These are phyloP conservation scores for Phyllopteryx taeniolatus DNA, from an alignment of 2,113 vertebrate genomes.

Conservation along the genomic window DNA sequence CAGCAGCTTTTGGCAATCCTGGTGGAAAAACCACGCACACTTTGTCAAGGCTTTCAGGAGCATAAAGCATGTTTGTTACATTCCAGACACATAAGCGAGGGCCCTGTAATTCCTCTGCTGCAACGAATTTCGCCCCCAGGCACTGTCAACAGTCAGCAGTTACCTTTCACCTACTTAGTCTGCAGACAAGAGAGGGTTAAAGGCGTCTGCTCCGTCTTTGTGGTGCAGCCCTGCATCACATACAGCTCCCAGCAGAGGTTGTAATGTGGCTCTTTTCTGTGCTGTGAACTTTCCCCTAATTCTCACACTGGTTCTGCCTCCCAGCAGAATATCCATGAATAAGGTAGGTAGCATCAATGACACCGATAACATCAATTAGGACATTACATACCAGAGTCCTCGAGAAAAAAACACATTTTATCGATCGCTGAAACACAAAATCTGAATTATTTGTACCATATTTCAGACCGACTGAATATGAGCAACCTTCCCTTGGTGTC, in stretches of 20 bases:
- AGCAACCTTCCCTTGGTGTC: background rate
- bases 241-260: slow-evolving; percentile 25
- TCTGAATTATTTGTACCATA: too few species aligned
- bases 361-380: slow-evolving; percentile 6
- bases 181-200: slow-evolving; percentile 61
- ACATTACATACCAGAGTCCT: too few species aligned
- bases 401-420: background rate
- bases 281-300: slow-evolving; percentile 76
- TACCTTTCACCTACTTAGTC: slow-evolving; percentile 72
- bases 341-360: slow-evolving; percentile 19
- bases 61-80: slow-evolving; percentile 44
- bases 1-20: background rate
- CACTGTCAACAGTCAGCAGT: slow-evolving; percentile 42
- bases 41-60: slow-evolving; percentile 6
- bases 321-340: slow-evolving; percentile 20
- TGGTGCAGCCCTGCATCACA: slow-evolving; percentile 30
- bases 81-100: slow-evolving; percentile 29
- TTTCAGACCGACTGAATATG: background rate
- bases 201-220: slow-evolving; percentile 28
- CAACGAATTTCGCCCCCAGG: slow-evolving; percentile 25
- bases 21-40: slow-evolving; percentile 3
- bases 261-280: slow-evolving; percentile 51
- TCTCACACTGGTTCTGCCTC: slow-evolving; percentile 68
- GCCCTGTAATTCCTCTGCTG: slow-evolving; percentile 13
- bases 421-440: background rate